phyloP scores from a whole-genome alignment of 2,888 invertebrate genomes.

The Apamea monoglypha region DNA sequence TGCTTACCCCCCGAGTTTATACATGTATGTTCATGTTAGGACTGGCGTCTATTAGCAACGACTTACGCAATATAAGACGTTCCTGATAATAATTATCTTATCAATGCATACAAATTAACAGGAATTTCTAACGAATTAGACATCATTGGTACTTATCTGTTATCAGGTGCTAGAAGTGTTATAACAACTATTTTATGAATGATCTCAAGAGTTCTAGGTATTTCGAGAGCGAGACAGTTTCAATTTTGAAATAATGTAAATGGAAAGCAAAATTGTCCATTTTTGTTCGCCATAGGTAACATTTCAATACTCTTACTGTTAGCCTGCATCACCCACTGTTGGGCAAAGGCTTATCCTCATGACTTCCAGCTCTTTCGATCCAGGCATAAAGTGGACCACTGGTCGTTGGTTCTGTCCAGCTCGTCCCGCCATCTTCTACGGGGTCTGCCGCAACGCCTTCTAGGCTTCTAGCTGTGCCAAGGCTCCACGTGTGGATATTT shows the following conservation, averaged over 20 bases:
- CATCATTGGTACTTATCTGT: neutral
- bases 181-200: constrained; percentile 31
- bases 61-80: constrained; percentile 25
- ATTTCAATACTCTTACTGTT: neutral
- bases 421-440: no score
- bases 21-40: neutral
- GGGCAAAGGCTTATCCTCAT: no score
- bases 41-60: neutral
- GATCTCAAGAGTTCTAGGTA: constrained; percentile 23
- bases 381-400: no score
- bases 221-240: constrained; percentile 2
- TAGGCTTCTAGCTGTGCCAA: no score
- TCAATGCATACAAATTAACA: constrained; percentile 31
- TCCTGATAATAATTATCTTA: constrained; percentile 28
- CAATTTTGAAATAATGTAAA: neutral
- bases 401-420: no score
- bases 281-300: no score
- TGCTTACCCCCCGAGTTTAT: no score
- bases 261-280: neutral
- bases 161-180: constrained; percentile 20
- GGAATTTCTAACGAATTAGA: constrained; percentile 35
- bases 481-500: no score
- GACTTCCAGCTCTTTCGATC: no score
- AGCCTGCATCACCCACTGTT: no score
- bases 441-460: no score